Evolutionary conservation across 2,888 invertebrate species (phyloP), one percentile per base, ranked within the genome.

Genomic region (Drosophila seclusa): DNA sequence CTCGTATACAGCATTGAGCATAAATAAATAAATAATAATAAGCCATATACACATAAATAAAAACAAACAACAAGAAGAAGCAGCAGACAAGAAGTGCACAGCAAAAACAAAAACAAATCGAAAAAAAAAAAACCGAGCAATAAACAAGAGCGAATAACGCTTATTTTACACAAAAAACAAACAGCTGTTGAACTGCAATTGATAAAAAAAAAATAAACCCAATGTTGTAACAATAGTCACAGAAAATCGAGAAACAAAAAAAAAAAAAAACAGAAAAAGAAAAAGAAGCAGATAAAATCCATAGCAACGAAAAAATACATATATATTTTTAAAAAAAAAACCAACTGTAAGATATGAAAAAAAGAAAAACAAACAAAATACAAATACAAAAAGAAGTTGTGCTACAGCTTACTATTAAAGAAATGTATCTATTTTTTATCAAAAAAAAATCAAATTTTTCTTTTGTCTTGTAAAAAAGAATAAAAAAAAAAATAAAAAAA

Each of bases 1-100:
- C 82, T 82, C 78, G 81, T 83, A 83, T 83, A 83, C 83, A n/a
- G n/a, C n/a, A 83, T 65, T 83, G 78, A 83, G 68, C 75, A 80
- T 71, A 78, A 78, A 68, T 76, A 75, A 62, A 76, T 78, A 78
- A 64, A 66, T 36, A 73, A 58, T 77, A 69, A 52, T 77, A 67
- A 77, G 81, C 67, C 68, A 73, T 68, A 69, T 21, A 54, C 18
- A 66, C 18, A 58, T 38, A 50, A 60, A 49, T 31, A 60, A 54
- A 24, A 64, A 62, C 8, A 70, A 52, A 52, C 3, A 10, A 10
- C 31, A 31, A 31, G 10, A 52, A 63, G 34, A 2, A 32, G 32
- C 49, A 63, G 34, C 50, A 52, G 40, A 31, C 10, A 32, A 58
- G 38, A 54, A 66, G 64, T 73, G 78, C 78, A 78, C 74, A 62